These are phyloP conservation scores for Oryzias melastigma DNA, from an alignment of 2,113 vertebrate genomes.

Conservation along the genomic window DNA sequence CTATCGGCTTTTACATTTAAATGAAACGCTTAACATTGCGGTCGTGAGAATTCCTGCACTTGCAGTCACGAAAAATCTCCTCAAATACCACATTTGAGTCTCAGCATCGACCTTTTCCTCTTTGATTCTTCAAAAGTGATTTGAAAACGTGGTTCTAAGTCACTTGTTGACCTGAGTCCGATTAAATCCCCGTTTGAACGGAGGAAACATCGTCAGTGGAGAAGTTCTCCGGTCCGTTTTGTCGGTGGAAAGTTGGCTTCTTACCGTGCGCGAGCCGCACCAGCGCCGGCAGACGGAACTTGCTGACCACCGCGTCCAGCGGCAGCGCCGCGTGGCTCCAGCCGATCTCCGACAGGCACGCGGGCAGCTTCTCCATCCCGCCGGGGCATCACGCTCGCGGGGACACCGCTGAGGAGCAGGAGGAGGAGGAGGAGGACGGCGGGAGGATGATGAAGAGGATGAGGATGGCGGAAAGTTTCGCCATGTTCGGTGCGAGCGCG, in stretches of 20 bases:
- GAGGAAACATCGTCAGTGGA: no score
- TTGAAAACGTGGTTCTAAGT: no score
- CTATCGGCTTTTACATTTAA: no score
- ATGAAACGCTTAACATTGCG: no score
- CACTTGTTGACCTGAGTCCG: no score
- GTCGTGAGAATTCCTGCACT: no score
- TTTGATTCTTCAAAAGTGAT: no score
- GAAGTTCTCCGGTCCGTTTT: conserved; percentile 10
- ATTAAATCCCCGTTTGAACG: no score
- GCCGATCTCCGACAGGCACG: conserved; percentile 85
- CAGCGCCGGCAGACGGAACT: conserved; percentile 89
- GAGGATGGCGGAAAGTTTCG: conserved; percentile 59
- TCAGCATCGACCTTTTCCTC: no score
- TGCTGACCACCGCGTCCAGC: conserved; percentile 90
- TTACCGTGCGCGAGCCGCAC: conserved; percentile 88
- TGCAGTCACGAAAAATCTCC: no score
- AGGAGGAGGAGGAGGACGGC: neutral
- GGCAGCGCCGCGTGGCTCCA: conserved; percentile 92
- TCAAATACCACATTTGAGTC: no score
- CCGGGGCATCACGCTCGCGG: conserved; percentile 71
- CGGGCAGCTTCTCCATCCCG: conserved; percentile 90
- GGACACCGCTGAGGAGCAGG: conserved; percentile 24
- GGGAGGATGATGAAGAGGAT: neutral
- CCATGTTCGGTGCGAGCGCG: conserved; percentile 57
- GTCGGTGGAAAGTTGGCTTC: neutral